Base-by-base conservation (phyloP, 2,113 vertebrate species). In the Mastomys coucha region DNA sequence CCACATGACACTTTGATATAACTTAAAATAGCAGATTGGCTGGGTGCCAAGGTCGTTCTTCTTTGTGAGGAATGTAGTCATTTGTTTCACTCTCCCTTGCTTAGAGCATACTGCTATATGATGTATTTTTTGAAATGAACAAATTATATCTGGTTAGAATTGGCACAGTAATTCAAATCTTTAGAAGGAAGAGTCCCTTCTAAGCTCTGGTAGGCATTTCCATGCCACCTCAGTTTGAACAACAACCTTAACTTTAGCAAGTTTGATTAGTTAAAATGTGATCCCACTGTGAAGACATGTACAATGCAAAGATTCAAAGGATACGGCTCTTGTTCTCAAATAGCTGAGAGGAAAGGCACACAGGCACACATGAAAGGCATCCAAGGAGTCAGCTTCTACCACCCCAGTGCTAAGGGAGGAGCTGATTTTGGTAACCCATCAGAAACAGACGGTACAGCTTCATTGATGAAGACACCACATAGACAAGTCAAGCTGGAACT, bases 161-260 rank as follows among this genome's bases (percentile, higher is more conserved):
- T 70, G 76, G 82, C 49, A 67, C 77, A 42, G 28, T 94, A 78
- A n/a, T 63, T 5, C 36, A 39, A 36, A 12, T n/a, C 39, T 97
- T 78, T n/a, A 63, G 69, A 90, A 28, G 5, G 70, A 91, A 77
- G 14, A n/a, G 39, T 94, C 73, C 91, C 91, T 94, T 86, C 9
- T 26, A 72, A 45, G 42, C 24, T 80, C 31, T 51, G 14, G 56
- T 45, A 60, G 51, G 42, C 65, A 81, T 75, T 77, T 85, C 26
- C 42, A 28, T 51, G 76, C 53, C 36, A 87, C 11, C 31, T 84
- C 82, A 73, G 63, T 90, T 85, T 70, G 60, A 51, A 63, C 17
- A 77, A 36, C 39, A 69, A 10, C 10, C 81, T 67, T 53, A 77
- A 28, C 73, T 26, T 28, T 0, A 76, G 5, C 67, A 45, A 76